A percentile compares a stretch with the other conserved stretches of the same genome.
Conservation (phyloP, 2,888 invertebrate genomes). For the Tipula helvola region DNA sequence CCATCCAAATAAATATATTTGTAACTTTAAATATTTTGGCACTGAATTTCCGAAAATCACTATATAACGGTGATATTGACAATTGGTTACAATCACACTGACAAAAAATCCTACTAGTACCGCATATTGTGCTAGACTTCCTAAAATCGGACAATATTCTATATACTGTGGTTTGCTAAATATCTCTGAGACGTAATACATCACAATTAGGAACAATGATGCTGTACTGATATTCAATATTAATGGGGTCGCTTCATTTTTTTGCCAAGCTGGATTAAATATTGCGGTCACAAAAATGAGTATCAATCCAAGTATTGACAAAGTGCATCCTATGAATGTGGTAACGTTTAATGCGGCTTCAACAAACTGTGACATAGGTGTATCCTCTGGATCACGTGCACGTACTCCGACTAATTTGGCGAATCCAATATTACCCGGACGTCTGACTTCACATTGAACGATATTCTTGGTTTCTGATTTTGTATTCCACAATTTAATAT, state of each 20-base stretch:
- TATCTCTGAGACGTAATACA: neutral
- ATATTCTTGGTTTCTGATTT: neutral
- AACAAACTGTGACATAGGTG: neutral
- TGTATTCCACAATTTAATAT: neutral
- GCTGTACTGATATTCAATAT: neutral
- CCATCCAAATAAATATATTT: no score
- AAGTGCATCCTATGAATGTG: neutral
- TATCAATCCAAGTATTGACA: neutral
- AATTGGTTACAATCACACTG: neutral
- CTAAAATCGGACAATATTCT: neutral
- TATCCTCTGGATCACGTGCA: neutral
- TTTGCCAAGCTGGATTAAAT: neutral
- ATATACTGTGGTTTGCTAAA: neutral
- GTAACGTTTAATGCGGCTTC: neutral
- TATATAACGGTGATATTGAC: neutral
- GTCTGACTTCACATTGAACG: neutral
- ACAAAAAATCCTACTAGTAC: neutral
- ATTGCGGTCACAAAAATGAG: neutral
- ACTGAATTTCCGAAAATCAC: neutral
- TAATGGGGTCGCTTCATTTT: neutral
- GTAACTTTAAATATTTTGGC: neutral
- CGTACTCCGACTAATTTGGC: neutral
- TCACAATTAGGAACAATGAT: neutral
- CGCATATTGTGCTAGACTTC: neutral
- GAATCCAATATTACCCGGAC: neutral